Evolutionary conservation across 2,113 vertebrate genomes (phyloP), one percentile per base, ranked within the genome.

Genomic region (Hoplias malabaricus): DNA sequence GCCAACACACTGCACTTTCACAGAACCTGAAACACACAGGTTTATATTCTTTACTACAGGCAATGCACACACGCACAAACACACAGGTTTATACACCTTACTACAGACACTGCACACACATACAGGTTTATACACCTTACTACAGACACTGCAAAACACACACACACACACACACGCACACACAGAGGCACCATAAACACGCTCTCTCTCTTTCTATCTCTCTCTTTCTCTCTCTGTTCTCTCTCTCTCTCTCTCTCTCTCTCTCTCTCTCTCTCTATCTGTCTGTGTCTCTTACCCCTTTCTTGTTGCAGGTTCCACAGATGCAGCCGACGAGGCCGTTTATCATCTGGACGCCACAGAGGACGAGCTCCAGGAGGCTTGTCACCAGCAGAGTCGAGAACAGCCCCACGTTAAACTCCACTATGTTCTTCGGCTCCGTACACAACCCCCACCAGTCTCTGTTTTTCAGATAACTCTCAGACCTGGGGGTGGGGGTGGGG

Each of bases 321-420:
- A 93, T 50, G 50, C 93, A 94, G 40, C 93, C 93, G 0, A 90
- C 85, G 5, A 93, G 84, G 5, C 93, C 91, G 1, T 93, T 93
- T 86, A 93, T 82, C 88, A 91, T 88, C 88, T 93, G 92, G 25
- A 79, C 3, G 13, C 48, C 75, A 27, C 93, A 94, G 12, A 94
- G 87, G 1, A 92, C 25, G 29, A 88, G 0, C 88, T 94, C 79
- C 56, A 93, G 34, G 1, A 31, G 7, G 43, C 90, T 86, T 0
- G 84, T 81, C 27, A 75, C 87, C 77, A 91, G 21, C 79, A 93
- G 84, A 4, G 90, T 89, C 1, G 82, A 63, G 69, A 94, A 94
- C 67, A 94, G 38, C 0, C 85, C 89, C 0, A 89, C 77, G 68
- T 94, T 88, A 63, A 93, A 94, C 80, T 82, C 43, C 6, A 92